phyloP scores from a whole-genome alignment of 2,888 invertebrate species.

The Calliopum simillimum region DNA sequence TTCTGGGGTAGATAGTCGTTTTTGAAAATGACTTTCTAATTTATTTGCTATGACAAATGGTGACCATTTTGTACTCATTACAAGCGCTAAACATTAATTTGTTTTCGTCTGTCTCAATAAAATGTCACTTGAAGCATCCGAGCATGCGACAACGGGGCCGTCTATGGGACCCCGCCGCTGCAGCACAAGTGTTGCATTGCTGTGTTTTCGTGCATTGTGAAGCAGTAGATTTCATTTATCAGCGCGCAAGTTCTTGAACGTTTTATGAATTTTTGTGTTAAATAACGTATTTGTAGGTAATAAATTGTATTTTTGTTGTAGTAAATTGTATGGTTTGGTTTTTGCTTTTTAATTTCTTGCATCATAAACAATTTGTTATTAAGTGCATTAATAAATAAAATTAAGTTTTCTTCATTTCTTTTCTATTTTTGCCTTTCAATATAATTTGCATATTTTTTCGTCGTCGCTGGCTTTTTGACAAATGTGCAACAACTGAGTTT shows the following conservation, averaged over 20 bases:
- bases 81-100: constrained; percentile 26
- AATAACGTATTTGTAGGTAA: too few species aligned
- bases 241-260: too few species aligned
- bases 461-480: constrained; percentile 28
- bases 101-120: constrained; percentile 16
- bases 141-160: not conserved
- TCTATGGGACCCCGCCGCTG: too few species aligned
- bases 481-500: constrained; percentile 29
- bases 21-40: constrained; percentile 6
- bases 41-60: constrained; percentile 31
- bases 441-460: constrained; percentile 29
- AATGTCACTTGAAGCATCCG: not conserved
- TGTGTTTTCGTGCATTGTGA: too few species aligned
- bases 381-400: constrained; percentile 34
- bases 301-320: not conserved
- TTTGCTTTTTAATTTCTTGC: constrained; percentile 43
- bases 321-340: not conserved
- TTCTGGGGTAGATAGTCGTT: not conserved
- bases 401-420: not conserved
- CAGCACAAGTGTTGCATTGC: too few species aligned
- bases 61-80: constrained; percentile 27
- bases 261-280: too few species aligned
- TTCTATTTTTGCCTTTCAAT: not conserved
- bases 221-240: too few species aligned
- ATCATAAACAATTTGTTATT: constrained; percentile 40